A percentile compares a stretch with the other conserved stretches of the same genome.
Evolutionary conservation across 2,113 vertebrate genomes (phyloP).

Genomic region (Turdus rufiventris): DNA sequence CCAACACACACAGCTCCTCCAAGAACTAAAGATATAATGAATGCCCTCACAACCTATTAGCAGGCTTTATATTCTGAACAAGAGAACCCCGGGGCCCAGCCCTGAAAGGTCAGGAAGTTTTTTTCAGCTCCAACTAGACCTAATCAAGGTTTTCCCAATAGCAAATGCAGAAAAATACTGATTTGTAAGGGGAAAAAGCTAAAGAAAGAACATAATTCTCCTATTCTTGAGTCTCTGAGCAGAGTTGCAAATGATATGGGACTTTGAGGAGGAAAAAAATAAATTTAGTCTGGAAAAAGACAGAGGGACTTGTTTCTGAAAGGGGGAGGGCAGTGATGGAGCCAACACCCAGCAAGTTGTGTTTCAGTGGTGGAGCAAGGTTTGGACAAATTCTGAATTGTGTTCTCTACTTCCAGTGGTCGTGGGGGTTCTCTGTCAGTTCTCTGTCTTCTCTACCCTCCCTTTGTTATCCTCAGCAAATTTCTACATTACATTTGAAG

Average conservation of each 20-base stretch:
- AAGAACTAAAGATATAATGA: conserved; percentile 50
- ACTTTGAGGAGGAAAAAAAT: background rate
- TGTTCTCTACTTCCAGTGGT: background rate
- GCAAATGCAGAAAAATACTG: conserved; percentile 26
- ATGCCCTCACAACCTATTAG: conserved; percentile 62
- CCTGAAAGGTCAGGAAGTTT: conserved; percentile 42
- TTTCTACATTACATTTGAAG: background rate
- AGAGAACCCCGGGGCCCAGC: background rate
- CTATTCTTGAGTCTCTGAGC: background rate
- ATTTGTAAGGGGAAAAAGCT: background rate
- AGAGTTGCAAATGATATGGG: background rate
- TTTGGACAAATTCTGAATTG: background rate
- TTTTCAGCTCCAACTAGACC: background rate
- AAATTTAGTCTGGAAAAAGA: background rate
- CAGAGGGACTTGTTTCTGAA: background rate
- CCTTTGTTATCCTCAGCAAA: background rate
- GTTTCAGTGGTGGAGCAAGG: background rate
- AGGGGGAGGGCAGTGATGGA: fast-evolving
- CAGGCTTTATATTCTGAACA: conserved; percentile 31
- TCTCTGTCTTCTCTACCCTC: background rate
- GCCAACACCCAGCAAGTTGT: background rate
- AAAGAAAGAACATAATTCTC: background rate
- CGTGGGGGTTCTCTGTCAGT: background rate
- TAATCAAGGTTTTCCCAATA: conserved; percentile 34
- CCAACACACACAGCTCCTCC: conserved; percentile 29